Evolutionary conservation across 1,140 invertebrate genomes (phyloP).

Genomic region (Pissodes strobi): DNA sequence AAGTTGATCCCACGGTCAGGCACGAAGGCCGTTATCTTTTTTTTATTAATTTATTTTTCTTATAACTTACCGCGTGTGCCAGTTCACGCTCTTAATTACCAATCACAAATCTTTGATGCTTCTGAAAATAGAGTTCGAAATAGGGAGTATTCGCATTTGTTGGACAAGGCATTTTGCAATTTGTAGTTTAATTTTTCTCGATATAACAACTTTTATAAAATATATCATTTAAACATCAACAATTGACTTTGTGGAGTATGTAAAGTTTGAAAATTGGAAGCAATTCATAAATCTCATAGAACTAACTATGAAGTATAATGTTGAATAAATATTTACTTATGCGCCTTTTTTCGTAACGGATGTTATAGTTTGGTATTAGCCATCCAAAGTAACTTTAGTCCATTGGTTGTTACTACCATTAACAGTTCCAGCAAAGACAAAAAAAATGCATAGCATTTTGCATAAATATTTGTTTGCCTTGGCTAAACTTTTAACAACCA

Average conservation of each 20-base stretch:
- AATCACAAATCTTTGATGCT: constrained; percentile 45
- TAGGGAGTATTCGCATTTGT: neutral
- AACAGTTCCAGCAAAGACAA: too few species aligned
- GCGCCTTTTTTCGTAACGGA: too few species aligned
- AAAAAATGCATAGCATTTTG: too few species aligned
- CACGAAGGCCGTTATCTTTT: constrained; percentile 50
- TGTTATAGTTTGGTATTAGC: too few species aligned
- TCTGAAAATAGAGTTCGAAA: constrained; percentile 39
- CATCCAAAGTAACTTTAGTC: too few species aligned
- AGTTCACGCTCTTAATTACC: constrained; percentile 49
- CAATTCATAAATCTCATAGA: too few species aligned
- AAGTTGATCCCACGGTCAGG: constrained; percentile 57
- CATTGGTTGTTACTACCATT: too few species aligned
- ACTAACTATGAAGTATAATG: too few species aligned
- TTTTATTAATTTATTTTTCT: constrained; percentile 42
- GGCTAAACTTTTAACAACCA: too few species aligned
- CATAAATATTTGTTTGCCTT: too few species aligned
- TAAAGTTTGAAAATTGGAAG: neutral
- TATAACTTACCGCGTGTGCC: constrained; percentile 46
- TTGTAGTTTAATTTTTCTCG: constrained; percentile 13
- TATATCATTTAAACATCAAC: constrained; percentile 34
- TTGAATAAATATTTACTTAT: too few species aligned
- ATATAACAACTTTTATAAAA: constrained; percentile 31
- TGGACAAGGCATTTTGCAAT: constrained; percentile 5
- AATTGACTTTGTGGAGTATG: constrained; percentile 17